Evolutionary conservation across 2,797 vertebrate genomes (phyloP).

Genomic region (Poliocrania exsul): DNA sequence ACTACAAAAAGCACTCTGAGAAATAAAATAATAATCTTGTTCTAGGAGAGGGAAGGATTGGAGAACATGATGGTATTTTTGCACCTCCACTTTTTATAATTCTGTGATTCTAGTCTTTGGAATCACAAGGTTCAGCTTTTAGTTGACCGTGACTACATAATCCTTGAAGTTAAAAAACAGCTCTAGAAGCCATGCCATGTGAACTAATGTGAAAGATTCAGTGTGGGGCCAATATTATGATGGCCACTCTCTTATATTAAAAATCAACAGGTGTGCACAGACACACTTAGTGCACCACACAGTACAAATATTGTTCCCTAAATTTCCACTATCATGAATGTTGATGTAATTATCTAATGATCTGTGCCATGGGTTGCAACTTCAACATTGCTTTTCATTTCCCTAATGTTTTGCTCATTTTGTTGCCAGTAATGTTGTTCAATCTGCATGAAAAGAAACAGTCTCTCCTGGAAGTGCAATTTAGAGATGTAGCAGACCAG

Average conservation of each 20-base stretch:
- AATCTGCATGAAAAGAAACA: constrained; percentile 20
- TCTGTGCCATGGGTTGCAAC: constrained; percentile 55
- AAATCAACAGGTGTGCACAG: constrained; percentile 62
- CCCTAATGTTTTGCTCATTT: constrained; percentile 59
- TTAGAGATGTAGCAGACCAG: constrained; percentile 42
- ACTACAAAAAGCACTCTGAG: neutral
- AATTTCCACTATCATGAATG: constrained; percentile 65
- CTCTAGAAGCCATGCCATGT: constrained; percentile 51
- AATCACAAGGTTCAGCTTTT: constrained; percentile 59
- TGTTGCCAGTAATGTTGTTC: constrained; percentile 15
- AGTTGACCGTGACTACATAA: constrained; percentile 57
- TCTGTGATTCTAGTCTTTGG: constrained; percentile 47
- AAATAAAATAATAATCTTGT: neutral
- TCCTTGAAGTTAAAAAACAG: constrained; percentile 60
- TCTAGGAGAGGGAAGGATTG: neutral
- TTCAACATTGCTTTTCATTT: constrained; percentile 62
- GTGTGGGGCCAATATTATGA: constrained; percentile 1
- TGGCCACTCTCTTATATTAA: constrained; percentile 42
- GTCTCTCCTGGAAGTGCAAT: constrained; percentile 26
- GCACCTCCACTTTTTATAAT: neutral
- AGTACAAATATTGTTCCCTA: constrained; percentile 55
- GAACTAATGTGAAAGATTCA: constrained; percentile 58
- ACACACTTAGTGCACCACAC: constrained; percentile 11
- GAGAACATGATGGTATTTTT: neutral
- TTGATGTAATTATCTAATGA: constrained; percentile 64